Conservation (phyloP, 2,113 vertebrate species). For the Microcebus ravelobensis region DNA sequence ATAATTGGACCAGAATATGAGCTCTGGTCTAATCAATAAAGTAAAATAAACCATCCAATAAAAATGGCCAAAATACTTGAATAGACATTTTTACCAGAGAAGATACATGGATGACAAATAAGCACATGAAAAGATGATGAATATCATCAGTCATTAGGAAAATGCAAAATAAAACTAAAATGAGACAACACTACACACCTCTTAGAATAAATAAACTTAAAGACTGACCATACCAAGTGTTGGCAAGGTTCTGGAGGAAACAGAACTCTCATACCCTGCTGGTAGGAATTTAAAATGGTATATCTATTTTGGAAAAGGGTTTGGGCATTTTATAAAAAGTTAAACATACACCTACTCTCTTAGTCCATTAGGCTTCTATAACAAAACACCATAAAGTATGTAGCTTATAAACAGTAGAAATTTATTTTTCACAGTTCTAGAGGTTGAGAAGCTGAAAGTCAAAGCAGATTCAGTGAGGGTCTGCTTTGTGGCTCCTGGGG, state of each 20-base stretch:
- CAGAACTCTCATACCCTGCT: neutral
- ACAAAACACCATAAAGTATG: neutral
- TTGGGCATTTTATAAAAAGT: neutral
- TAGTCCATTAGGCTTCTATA: neutral
- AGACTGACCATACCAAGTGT: neutral
- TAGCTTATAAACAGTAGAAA: neutral
- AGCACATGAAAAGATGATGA: neutral
- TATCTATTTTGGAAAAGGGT: neutral
- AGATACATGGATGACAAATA: neutral
- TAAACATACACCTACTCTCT: neutral
- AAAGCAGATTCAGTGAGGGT: neutral
- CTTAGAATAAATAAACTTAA: neutral
- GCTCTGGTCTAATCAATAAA: neutral
- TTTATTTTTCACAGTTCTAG: neutral
- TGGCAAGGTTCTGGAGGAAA: neutral
- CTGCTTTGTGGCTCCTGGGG: neutral
- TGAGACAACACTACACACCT: neutral
- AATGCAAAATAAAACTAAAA: neutral
- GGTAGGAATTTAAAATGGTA: neutral
- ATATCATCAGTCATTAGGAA: neutral
- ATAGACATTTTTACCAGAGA: neutral
- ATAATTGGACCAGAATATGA: neutral
- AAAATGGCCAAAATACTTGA: slow-evolving; percentile 12
- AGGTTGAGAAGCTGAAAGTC: neutral
- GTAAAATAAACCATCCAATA: neutral